phyloP scores from a whole-genome alignment of 2,113 vertebrate species.

The Panthera tigris region DNA sequence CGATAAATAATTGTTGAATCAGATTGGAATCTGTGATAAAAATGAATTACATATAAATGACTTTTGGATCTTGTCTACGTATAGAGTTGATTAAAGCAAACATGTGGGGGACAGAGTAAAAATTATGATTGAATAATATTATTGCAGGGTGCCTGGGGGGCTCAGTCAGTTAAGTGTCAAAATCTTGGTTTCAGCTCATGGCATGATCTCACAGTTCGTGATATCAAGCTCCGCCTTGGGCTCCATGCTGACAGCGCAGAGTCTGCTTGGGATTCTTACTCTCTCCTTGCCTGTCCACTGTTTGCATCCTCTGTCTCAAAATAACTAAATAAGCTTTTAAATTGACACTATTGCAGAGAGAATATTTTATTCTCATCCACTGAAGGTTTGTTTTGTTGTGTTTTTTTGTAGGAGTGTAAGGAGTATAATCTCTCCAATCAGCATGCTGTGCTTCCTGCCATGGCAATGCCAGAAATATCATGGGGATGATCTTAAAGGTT shows the following conservation, averaged over 20 bases:
- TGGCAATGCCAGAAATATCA: not conserved
- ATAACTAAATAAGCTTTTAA: not conserved
- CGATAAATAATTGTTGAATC: not conserved
- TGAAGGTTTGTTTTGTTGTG: not conserved
- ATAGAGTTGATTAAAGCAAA: not conserved
- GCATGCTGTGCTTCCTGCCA: not conserved
- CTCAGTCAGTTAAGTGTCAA: too few relatives aligned
- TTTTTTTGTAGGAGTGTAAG: not conserved
- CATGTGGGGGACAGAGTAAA: not conserved
- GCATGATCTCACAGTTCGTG: too few relatives aligned
- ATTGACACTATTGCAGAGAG: not conserved
- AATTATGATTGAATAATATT: not conserved
- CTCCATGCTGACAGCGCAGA: too few relatives aligned
- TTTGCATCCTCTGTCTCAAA: too few relatives aligned
- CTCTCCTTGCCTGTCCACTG: too few relatives aligned
- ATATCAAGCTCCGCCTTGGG: too few relatives aligned
- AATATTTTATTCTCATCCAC: not conserved
- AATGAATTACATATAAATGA: not conserved
- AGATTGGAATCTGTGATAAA: not conserved
- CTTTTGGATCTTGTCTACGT: not conserved
- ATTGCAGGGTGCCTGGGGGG: not conserved
- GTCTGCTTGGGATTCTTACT: too few relatives aligned
- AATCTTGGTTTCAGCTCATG: too few relatives aligned
- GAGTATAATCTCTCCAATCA: not conserved
- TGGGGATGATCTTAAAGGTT: not conserved